A percentile compares a stretch with the other conserved stretches of the same genome.
Conservation (phyloP, 23 tunicate species). For the Trididemnum clinides region DNA sequence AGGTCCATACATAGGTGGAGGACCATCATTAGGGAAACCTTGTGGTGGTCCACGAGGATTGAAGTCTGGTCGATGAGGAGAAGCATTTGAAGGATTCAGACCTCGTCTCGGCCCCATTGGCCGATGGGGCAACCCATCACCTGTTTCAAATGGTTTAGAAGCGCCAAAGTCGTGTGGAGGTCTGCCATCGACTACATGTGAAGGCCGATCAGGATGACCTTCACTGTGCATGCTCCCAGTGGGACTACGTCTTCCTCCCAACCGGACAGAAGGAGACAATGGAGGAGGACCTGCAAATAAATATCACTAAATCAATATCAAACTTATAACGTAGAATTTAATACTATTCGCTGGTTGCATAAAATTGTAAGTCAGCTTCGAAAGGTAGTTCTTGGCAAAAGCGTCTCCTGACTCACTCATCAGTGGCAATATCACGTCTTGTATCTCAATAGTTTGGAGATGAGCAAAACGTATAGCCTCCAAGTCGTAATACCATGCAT, state of each 20-base stretch:
- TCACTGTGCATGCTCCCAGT: constrained; percentile 74
- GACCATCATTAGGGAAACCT: not conserved
- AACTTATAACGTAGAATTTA: too few species aligned
- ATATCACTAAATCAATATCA: too few species aligned
- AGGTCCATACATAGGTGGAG: not conserved
- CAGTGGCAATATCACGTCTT: too few species aligned
- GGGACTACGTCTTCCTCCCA: constrained; percentile 55
- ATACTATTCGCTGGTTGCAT: too few species aligned
- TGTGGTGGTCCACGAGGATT: not conserved
- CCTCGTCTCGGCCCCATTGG: not conserved
- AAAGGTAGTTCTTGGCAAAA: too few species aligned
- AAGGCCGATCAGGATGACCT: constrained; percentile 57
- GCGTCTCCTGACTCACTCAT: too few species aligned
- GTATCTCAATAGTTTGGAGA: too few species aligned
- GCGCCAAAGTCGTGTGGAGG: not conserved
- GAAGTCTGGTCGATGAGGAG: not conserved
- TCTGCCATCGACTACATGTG: constrained; percentile 42
- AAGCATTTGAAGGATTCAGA: not conserved
- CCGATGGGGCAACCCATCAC: constrained; percentile 1
- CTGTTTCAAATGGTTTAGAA: not conserved
- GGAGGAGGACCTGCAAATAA: too few species aligned
- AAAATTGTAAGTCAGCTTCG: too few species aligned
- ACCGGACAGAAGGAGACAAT: constrained; percentile 32
- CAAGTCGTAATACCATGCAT: too few species aligned
- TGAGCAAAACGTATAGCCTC: too few species aligned